phyloP scores from a whole-genome alignment of 2,113 vertebrate species.

The Martes martes region DNA sequence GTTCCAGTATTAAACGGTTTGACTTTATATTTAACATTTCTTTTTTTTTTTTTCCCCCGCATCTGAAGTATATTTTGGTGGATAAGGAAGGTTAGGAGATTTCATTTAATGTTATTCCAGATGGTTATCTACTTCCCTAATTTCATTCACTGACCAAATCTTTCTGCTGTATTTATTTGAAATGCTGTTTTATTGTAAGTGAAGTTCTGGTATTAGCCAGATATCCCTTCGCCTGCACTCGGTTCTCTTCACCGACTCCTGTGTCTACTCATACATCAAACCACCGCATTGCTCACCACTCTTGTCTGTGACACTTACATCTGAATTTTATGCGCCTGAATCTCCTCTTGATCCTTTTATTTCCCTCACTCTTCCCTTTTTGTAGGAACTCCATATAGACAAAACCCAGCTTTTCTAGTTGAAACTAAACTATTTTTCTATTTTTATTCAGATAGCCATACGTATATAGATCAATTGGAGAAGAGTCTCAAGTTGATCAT shows the following conservation, averaged over 20 bases:
- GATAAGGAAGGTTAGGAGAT: not conserved
- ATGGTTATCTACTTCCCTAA: not conserved
- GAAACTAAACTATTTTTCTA: not conserved
- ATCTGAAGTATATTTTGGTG: not conserved
- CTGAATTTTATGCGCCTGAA: not conserved
- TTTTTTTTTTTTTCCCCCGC: not conserved
- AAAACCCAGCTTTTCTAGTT: not conserved
- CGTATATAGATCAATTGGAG: not conserved
- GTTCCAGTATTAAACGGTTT: not conserved
- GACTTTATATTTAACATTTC: not conserved
- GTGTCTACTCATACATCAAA: not conserved
- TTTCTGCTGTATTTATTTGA: not conserved
- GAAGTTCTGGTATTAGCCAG: not conserved
- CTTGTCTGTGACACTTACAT: not conserved
- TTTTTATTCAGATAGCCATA: not conserved
- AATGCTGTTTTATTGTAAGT: not conserved
- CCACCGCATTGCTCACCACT: accelerated
- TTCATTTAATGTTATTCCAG: not conserved
- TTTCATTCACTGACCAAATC: not conserved
- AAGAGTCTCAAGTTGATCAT: not conserved
- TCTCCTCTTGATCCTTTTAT: not conserved
- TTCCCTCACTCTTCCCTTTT: not conserved
- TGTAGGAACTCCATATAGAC: not conserved
- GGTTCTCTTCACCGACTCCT: not conserved
- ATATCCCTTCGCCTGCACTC: not conserved